These are phyloP conservation scores for Linnaemya tessellans DNA, from an alignment of 2,888 invertebrate species.

Conservation along the genomic window DNA sequence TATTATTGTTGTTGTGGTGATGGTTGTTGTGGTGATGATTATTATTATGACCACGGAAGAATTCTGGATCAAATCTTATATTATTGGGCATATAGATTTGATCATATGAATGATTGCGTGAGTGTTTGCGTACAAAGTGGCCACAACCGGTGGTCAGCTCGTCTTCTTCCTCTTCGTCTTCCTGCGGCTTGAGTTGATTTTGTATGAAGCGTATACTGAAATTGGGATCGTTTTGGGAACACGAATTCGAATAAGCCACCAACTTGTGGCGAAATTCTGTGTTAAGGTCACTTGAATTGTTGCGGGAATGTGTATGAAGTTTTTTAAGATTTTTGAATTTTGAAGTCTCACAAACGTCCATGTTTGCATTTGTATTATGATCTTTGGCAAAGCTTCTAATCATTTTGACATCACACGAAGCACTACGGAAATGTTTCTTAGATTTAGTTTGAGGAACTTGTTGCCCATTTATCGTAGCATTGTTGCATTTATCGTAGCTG, in stretches of 20 bases:
- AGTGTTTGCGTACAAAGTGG: conserved; percentile 82
- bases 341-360: conserved; percentile 74
- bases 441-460: conserved; percentile 81
- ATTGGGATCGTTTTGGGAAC: conserved; percentile 81
- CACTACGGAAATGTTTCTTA: conserved; percentile 83
- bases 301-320: conserved; percentile 83
- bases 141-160: conserved; percentile 81
- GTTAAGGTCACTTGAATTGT: conserved; percentile 83
- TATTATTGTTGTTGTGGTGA: conserved; percentile 75
- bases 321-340: conserved; percentile 82
- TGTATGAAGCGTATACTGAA: conserved; percentile 83
- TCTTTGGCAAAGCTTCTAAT: conserved; percentile 82
- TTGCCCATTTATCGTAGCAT: conserved; percentile 75
- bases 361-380: conserved; percentile 75
- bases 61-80: conserved; percentile 83
- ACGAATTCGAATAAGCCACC: conserved; percentile 79
- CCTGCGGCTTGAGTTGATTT: conserved; percentile 81
- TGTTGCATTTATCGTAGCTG: conserved; percentile 82
- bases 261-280: conserved; percentile 78
- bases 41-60: conserved; percentile 79
- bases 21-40: conserved; percentile 75
- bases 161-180: conserved; percentile 80
- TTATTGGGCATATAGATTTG: conserved; percentile 84
- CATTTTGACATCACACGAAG: conserved; percentile 83
- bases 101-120: conserved; percentile 83